These are phyloP conservation scores for Wasmannia auropunctata DNA, from an alignment of 1,140 invertebrate genomes.

Conservation along the genomic window DNA sequence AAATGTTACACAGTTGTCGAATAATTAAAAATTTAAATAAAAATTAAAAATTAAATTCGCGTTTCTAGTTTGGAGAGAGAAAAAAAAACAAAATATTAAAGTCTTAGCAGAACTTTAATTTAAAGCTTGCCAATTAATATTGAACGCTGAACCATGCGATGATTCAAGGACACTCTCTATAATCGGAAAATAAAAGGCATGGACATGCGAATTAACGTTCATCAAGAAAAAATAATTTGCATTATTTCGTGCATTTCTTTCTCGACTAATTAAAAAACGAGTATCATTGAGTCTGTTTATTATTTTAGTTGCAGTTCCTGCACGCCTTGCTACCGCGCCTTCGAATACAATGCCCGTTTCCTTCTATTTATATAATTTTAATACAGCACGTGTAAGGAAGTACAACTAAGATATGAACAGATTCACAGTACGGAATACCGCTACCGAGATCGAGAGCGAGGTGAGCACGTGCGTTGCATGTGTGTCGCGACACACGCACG, in stretches of 20 bases:
- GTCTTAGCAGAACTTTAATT: not conserved
- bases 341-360: not conserved
- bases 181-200: not conserved
- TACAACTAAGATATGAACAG: conserved; percentile 15
- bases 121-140: not conserved
- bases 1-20: not conserved
- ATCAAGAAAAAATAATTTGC: not conserved
- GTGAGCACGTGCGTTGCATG: not conserved
- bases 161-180: not conserved
- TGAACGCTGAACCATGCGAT: not conserved
- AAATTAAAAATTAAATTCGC: too few relatives aligned
- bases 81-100: not conserved
- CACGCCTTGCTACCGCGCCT: not conserved
- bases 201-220: not conserved
- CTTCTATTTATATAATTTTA: not conserved
- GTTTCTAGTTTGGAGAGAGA: not conserved
- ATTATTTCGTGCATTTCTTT: not conserved
- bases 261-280: not conserved
- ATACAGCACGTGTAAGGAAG: not conserved
- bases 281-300: not conserved
- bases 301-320: not conserved
- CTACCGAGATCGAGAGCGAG: conserved; percentile 14
- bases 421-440: conserved; percentile 43
- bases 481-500: not conserved
- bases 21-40: not conserved